Conservation (phyloP, 2,113 vertebrate genomes). For the Chelonoidis abingdonii region DNA sequence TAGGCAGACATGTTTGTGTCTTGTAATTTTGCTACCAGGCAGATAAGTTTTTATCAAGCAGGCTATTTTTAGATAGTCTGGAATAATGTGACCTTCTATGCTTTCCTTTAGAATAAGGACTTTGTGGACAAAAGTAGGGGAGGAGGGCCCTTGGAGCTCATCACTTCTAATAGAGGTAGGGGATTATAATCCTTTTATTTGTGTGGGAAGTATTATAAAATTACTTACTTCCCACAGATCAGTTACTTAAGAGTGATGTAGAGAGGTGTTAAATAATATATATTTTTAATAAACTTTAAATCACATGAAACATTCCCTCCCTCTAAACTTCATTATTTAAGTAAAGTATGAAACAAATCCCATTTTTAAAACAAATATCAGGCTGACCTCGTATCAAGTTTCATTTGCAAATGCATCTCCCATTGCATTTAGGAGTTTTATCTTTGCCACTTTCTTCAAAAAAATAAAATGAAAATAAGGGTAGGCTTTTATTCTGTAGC, state of each 20-base stretch:
- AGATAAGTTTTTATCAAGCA: conserved; percentile 63
- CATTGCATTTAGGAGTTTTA: conserved; percentile 11
- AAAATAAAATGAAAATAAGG: background rate
- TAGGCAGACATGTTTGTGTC: conserved; percentile 53
- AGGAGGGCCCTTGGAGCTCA: background rate
- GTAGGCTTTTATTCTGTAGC: conserved; percentile 29
- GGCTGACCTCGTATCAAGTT: conserved; percentile 2
- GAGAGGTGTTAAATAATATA: conserved; percentile 28
- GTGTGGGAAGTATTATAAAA: conserved; percentile 55
- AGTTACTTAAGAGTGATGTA: conserved; percentile 39
- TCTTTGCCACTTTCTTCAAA: conserved; percentile 23
- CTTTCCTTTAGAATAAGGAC: conserved; percentile 54
- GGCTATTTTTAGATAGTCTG: conserved; percentile 72
- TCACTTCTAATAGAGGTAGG: background rate
- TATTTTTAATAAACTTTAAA: conserved; percentile 46
- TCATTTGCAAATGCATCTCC: conserved; percentile 25
- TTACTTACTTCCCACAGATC: conserved; percentile 54
- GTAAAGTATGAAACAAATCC: background rate
- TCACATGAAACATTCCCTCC: conserved; percentile 20
- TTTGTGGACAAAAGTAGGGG: conserved; percentile 14
- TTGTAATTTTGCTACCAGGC: conserved; percentile 65
- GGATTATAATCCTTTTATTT: conserved; percentile 16
- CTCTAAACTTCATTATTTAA: conserved; percentile 22
- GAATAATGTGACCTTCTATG: conserved; percentile 70
- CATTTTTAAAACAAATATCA: background rate